These are phyloP conservation scores for Drosophila pseudotalamancana DNA, from an alignment of 2,888 invertebrate species.

Conservation along the genomic window DNA sequence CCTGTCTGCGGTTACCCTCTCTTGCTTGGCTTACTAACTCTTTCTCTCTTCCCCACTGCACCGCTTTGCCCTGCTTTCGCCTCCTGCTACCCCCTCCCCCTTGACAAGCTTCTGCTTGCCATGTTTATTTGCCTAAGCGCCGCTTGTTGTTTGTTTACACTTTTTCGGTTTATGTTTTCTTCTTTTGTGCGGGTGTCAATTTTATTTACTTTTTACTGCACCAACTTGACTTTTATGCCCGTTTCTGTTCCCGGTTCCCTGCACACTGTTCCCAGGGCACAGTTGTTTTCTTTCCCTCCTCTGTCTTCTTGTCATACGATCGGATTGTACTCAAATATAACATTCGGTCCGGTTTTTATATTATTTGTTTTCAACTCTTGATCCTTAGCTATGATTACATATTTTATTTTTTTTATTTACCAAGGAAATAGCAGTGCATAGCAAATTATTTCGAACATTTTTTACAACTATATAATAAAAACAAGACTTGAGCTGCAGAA, in stretches of 20 bases:
- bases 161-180: slow-evolving; percentile 51
- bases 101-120: slow-evolving; percentile 12
- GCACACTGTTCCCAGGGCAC: neutral
- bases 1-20: slow-evolving; percentile 36
- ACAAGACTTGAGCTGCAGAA: no score
- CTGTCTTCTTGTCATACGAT: slow-evolving; percentile 10
- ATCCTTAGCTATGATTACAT: no score
- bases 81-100: no score
- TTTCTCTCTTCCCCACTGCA: neutral
- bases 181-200: slow-evolving; percentile 61
- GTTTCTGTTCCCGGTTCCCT: slow-evolving; percentile 16
- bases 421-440: no score
- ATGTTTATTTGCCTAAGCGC: slow-evolving; percentile 70
- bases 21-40: no score
- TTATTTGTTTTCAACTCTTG: no score
- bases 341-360: neutral
- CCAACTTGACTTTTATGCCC: slow-evolving; percentile 61
- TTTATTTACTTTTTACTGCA: slow-evolving; percentile 62
- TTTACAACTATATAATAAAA: no score
- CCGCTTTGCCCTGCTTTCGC: neutral
- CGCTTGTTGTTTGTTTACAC: slow-evolving; percentile 54
- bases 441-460: no score
- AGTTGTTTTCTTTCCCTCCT: slow-evolving; percentile 3
- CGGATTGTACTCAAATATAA: slow-evolving; percentile 9
- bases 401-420: no score